Evolutionary conservation across 2,888 invertebrate genomes (phyloP), one percentile per base, ranked within the genome.

Genomic region (Metopia argyrocephala): DNA sequence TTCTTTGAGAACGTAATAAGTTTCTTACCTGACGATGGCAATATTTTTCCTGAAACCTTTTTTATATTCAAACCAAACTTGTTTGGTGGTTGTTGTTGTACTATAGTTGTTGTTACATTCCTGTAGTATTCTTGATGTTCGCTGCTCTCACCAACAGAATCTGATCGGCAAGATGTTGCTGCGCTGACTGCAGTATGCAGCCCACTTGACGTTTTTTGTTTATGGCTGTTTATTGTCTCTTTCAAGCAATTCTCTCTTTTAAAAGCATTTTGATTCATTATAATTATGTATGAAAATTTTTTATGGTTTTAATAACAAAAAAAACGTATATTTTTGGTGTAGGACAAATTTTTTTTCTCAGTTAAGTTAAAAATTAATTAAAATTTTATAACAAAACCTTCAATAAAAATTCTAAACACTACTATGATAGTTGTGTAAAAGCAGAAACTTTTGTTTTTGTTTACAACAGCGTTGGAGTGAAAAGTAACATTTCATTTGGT

Each of bases 61-160:
- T 74, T 57, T 48, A 23, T 50, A 15, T 74, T 64, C 50, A 12
- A 50, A 54, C n/a, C 20, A 79, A 79, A 79, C 79, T 79, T 61
- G 79, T 79, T 79, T 79, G 45, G 28, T 38, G 23, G 15, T 38
- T 54, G 65, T 66, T 69, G 70, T 59, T 75, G 65, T 54, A 61
- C n/a, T 62, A 57, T 20, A 45, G 1, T 61, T 68, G 74, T 64
- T 56, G 73, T 57, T 52, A 25, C 70, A 75, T 79, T 70, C 65
- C 65, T 75, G n/a, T 59, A 70, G 59, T 54, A n/a, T 28, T 50
- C 23, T 46, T 65, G 23, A 18, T 50, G 38, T 3, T 7, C 15
- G 25, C 54, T 56, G 61, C 21, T 25, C n/a, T 54, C 38, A 9
- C 28, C 23, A 28, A 4, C 45, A 12, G 48, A 38, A 48, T 66